These are phyloP conservation scores for Matsumurasca onukii DNA, from an alignment of 1,140 invertebrate genomes.

Conservation along the genomic window DNA sequence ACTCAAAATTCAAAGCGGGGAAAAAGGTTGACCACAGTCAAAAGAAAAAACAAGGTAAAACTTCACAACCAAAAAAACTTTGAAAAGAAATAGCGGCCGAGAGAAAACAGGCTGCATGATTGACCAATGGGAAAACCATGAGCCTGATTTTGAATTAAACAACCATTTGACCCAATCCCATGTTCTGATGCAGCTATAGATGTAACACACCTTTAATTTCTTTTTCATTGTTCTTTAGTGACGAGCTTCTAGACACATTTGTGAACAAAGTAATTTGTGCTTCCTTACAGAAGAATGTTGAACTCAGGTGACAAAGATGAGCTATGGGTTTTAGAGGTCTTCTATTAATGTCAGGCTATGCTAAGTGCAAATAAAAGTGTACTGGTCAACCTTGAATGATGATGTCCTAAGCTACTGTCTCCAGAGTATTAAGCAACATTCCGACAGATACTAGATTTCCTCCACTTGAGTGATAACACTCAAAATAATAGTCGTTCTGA, in stretches of 20 bases:
- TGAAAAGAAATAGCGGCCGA: not conserved
- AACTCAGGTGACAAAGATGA: conserved; percentile 31
- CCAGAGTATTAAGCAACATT: too few species aligned
- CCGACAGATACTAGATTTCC: conserved; percentile 38
- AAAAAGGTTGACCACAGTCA: too few species aligned
- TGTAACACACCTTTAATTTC: conserved; percentile 22
- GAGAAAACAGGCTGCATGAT: not conserved
- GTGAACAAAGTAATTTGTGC: conserved; percentile 26
- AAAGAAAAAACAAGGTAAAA: not conserved
- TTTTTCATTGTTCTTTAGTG: conserved; percentile 16
- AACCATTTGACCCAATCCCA: conserved; percentile 6
- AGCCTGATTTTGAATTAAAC: not conserved
- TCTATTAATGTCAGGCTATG: conserved; percentile 9
- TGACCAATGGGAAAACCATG: not conserved
- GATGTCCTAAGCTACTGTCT: conserved; percentile 36
- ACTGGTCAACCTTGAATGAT: conserved; percentile 33
- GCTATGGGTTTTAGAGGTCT: conserved; percentile 35
- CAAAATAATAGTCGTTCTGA: conserved; percentile 24
- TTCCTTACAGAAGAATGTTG: conserved; percentile 25
- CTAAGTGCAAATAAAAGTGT: conserved; percentile 37
- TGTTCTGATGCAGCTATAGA: conserved; percentile 23
- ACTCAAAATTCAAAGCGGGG: not conserved
- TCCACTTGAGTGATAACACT: conserved; percentile 38
- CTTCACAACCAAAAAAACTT: not conserved
- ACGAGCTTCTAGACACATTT: too few species aligned